These are phyloP conservation scores for Myotis brandtii DNA, from an alignment of 2,113 vertebrate genomes.

Conservation along the genomic window DNA sequence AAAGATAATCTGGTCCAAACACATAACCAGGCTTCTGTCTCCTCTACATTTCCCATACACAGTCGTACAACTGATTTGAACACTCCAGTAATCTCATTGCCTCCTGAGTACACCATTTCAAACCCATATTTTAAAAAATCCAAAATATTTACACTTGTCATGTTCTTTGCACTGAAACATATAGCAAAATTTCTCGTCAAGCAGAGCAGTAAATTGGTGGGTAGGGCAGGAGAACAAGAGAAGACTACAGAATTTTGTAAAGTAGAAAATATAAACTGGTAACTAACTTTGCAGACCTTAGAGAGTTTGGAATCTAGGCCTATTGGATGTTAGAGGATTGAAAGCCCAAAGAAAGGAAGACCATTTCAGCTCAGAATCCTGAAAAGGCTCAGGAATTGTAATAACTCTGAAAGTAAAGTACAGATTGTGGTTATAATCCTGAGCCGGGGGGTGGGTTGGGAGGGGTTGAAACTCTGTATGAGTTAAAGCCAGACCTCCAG, in stretches of 20 bases:
- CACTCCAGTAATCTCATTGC: neutral
- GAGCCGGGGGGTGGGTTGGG: accelerated
- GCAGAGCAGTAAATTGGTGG: neutral
- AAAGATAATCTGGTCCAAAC: constrained; percentile 27
- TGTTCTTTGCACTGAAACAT: constrained; percentile 26
- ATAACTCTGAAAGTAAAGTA: neutral
- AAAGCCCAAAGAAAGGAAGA: neutral
- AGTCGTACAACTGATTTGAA: neutral
- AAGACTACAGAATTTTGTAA: neutral
- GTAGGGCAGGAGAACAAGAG: neutral
- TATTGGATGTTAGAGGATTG: neutral
- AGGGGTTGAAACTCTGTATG: neutral
- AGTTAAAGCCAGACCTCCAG: neutral
- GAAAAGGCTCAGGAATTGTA: neutral
- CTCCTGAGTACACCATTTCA: neutral
- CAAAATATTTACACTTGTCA: neutral
- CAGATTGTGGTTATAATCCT: neutral
- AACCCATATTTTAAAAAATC: neutral
- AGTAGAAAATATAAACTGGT: neutral
- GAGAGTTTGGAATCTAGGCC: neutral
- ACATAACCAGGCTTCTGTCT: neutral
- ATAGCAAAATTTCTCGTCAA: neutral
- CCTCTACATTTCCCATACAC: neutral
- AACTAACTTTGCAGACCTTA: neutral
- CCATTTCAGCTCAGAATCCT: neutral